Percentiles rank a stretch among this genome's conserved stretches.
These are phyloP conservation scores for Numida meleagris DNA, from an alignment of 2,113 vertebrate species.

Conservation along the genomic window DNA sequence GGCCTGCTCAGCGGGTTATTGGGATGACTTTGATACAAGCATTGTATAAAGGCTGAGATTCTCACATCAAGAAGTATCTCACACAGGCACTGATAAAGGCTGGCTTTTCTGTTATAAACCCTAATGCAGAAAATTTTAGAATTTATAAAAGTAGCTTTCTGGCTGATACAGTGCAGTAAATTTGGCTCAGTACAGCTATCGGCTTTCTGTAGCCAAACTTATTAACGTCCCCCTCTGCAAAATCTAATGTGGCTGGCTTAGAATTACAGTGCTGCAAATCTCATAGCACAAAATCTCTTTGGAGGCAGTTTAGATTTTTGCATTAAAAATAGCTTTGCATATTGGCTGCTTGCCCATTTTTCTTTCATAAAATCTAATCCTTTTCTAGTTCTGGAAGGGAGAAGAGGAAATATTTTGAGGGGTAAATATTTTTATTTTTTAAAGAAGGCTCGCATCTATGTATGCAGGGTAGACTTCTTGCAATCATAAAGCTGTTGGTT, in stretches of 20 bases:
- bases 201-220: slow-evolving; percentile 57
- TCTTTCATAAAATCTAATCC: slow-evolving; percentile 43
- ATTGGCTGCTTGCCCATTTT: slow-evolving; percentile 51
- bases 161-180: slow-evolving; percentile 19
- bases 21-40: not conserved
- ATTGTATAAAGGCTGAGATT: not conserved
- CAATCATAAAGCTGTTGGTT: not conserved
- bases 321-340: slow-evolving; percentile 46
- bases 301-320: slow-evolving; percentile 41
- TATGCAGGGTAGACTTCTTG: not conserved
- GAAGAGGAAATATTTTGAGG: not conserved
- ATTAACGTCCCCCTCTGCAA: slow-evolving; percentile 2
- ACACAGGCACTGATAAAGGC: not conserved
- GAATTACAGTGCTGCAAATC: slow-evolving; percentile 44
- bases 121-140: slow-evolving; percentile 1
- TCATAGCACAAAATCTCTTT: slow-evolving; percentile 56
- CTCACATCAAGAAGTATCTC: not conserved
- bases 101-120: not conserved
- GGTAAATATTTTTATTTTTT: slow-evolving; percentile 35
- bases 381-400: not conserved
- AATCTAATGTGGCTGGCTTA: slow-evolving; percentile 50
- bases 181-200: slow-evolving; percentile 37
- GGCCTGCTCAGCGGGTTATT: not conserved
- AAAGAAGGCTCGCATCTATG: not conserved
- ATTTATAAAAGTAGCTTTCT: slow-evolving; percentile 40